Conservation (phyloP, 2,113 vertebrate species). For the Beaufortia kweichowensis region DNA sequence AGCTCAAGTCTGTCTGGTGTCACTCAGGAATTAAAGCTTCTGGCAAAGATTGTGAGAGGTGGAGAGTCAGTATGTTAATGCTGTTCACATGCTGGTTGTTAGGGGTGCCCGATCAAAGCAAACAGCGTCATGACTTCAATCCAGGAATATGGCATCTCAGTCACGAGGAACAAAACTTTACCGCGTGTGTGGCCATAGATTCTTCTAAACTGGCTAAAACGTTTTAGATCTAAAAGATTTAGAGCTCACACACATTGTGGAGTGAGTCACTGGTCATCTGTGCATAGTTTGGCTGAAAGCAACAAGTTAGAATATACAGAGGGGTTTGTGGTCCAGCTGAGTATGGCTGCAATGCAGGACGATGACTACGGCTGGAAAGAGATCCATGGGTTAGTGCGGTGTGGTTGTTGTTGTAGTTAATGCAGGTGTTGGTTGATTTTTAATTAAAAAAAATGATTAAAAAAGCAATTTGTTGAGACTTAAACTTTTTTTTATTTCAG, state of each 20-base stretch:
- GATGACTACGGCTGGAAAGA: constrained; percentile 75
- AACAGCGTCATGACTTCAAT: constrained; percentile 11
- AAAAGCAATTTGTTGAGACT: too few relatives aligned
- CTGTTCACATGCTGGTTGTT: constrained; percentile 73
- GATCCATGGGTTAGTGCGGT: constrained; percentile 71
- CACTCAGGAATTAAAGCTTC: neutral
- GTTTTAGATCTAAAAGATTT: neutral
- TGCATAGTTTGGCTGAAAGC: neutral
- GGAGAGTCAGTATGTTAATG: constrained; percentile 57
- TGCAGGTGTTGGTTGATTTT: neutral
- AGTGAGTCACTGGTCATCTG: neutral
- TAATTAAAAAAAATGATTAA: neutral
- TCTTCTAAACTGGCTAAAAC: neutral
- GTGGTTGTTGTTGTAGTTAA: neutral
- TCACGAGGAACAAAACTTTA: constrained; percentile 11
- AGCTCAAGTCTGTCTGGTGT: constrained; percentile 18
- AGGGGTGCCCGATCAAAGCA: constrained; percentile 48
- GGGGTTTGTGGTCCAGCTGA: neutral
- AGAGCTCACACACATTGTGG: neutral
- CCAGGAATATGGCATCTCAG: neutral
- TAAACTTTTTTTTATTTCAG: constrained; percentile 66
- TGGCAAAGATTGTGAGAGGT: constrained; percentile 24
- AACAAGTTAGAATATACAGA: neutral
- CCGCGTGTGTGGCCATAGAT: neutral
- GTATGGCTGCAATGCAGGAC: constrained; percentile 63